Evolutionary conservation across 2,888 invertebrate species (phyloP).

Genomic region (Parnassius smintheus): DNA sequence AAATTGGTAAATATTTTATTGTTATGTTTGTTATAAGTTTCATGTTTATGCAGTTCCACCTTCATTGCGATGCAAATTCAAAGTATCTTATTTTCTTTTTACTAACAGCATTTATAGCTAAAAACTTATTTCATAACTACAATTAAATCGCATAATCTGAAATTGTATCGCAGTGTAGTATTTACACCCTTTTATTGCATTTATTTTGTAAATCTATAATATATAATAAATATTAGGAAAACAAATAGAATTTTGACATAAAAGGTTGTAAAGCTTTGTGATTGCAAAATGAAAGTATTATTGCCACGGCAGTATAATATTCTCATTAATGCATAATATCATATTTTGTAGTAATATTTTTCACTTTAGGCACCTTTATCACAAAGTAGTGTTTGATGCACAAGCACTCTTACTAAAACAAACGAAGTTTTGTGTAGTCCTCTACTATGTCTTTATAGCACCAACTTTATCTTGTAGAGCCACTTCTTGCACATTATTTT

Average conservation of each 20-base stretch:
- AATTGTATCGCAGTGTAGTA: slow-evolving; percentile 44
- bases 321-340: slow-evolving; percentile 19
- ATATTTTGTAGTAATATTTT: slow-evolving; percentile 39
- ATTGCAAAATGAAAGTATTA: slow-evolving; percentile 36
- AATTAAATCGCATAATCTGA: slow-evolving; percentile 27
- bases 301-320: slow-evolving; percentile 30
- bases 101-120: too few relatives aligned
- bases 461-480: slow-evolving; percentile 33
- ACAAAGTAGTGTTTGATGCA: slow-evolving; percentile 45
- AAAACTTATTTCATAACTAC: too few relatives aligned
- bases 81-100: neutral
- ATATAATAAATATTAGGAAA: slow-evolving; percentile 32
- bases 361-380: slow-evolving; percentile 47
- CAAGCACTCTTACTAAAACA: slow-evolving; percentile 39
- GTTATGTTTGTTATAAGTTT: slow-evolving; percentile 33
- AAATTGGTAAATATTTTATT: slow-evolving; percentile 60
- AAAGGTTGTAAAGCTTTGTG: slow-evolving; percentile 45
- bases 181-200: slow-evolving; percentile 45
- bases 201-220: slow-evolving; percentile 36
- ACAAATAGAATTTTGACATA: slow-evolving; percentile 32
- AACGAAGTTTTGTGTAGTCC: slow-evolving; percentile 30
- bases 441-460: slow-evolving; percentile 33
- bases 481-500: slow-evolving; percentile 34
- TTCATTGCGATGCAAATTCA: slow-evolving; percentile 23
- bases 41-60: slow-evolving; percentile 38